Conservation (phyloP, 2,797 vertebrate genomes). For the Mormyrops attenuatus region DNA sequence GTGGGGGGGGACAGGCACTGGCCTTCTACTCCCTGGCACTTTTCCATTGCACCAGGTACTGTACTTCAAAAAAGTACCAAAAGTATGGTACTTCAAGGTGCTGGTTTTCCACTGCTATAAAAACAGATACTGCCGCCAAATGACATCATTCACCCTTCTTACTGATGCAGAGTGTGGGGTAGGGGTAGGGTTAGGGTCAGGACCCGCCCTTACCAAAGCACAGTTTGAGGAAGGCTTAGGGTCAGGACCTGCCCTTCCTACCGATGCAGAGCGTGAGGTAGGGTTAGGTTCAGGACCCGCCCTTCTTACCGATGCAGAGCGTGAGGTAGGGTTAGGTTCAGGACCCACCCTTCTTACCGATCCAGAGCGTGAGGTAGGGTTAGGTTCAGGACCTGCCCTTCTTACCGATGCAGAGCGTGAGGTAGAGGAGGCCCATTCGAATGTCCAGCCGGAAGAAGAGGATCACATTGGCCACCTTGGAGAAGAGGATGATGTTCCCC, state of each 20-base stretch:
- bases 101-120: not conserved
- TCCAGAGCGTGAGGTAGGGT: not conserved
- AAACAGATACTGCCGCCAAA: not conserved
- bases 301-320: conserved; percentile 77
- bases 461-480: conserved; percentile 90
- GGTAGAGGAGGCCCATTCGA: conserved; percentile 86
- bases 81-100: not conserved
- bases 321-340: conserved; percentile 65
- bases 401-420: conserved; percentile 87
- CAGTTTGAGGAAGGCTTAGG: conserved; percentile 60
- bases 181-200: conserved; percentile 41
- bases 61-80: not conserved
- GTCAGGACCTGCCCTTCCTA: too few relatives aligned
- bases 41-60: not conserved
- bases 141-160: not conserved
- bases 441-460: conserved; percentile 94
- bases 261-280: too few relatives aligned
- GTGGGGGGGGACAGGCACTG: not conserved
- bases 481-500: conserved; percentile 94
- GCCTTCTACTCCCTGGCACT: not conserved
- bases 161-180: conserved; percentile 32
- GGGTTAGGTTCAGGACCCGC: too few relatives aligned
- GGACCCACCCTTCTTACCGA: conserved; percentile 35
- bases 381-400: not conserved
- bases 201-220: conserved; percentile 72